Percentiles rank a stretch among this genome's conserved stretches.
Conservation (phyloP, 2,113 vertebrate genomes). For the Chaetops frenatus region DNA sequence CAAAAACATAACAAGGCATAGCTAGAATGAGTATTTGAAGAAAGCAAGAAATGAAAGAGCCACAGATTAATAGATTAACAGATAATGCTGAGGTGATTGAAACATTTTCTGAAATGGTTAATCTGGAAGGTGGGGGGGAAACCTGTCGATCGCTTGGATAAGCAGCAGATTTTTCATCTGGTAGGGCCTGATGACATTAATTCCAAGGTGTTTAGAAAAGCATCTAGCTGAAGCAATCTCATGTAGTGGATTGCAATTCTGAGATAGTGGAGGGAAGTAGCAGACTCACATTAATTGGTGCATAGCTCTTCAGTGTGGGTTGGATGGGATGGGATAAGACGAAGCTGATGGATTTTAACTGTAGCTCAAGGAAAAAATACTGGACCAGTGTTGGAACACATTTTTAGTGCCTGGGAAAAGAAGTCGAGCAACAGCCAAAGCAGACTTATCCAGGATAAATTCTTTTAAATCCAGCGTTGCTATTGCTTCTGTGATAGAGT, state of each 20-base stretch:
- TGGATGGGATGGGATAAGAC: neutral
- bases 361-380: constrained; percentile 32
- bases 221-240: neutral
- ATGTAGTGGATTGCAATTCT: neutral
- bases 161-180: neutral
- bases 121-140: neutral
- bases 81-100: neutral
- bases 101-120: neutral
- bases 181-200: neutral
- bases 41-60: neutral
- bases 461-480: neutral
- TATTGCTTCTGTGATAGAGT: neutral
- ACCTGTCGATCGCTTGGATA: neutral
- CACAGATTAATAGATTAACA: neutral
- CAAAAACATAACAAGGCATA: neutral
- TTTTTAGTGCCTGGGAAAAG: neutral
- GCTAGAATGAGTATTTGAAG: neutral
- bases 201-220: neutral
- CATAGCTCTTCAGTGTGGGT: neutral
- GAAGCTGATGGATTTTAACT: neutral
- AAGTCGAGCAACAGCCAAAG: neutral
- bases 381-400: neutral
- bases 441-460: neutral
- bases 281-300: neutral
- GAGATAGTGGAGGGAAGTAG: neutral